phyloP scores from a whole-genome alignment of 2,797 vertebrate species.

The Hybognathus amarus region DNA sequence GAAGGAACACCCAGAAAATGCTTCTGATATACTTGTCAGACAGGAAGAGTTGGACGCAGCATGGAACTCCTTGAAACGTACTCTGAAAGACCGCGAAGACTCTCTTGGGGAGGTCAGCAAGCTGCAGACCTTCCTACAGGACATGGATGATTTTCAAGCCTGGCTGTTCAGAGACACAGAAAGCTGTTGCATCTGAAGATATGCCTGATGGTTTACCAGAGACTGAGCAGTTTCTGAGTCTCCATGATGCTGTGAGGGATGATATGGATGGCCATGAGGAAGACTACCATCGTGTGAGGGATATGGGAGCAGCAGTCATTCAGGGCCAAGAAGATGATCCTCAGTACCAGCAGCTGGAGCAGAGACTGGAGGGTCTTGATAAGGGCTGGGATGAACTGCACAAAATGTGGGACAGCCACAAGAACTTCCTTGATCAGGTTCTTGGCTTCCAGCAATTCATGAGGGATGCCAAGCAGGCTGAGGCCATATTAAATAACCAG shows the following conservation, averaged over 20 bases:
- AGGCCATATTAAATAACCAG: conserved; percentile 93
- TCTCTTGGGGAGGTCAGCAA: conserved; percentile 93
- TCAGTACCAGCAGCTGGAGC: conserved; percentile 88
- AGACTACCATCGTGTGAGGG: conserved; percentile 78
- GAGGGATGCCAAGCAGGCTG: conserved; percentile 89
- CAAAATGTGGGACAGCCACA: conserved; percentile 90
- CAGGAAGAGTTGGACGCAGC: conserved; percentile 72
- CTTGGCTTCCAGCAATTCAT: conserved; percentile 92
- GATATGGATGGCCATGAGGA: conserved; percentile 83
- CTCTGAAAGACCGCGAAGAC: conserved; percentile 84
- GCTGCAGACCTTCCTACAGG: conserved; percentile 92
- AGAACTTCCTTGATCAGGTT: conserved; percentile 85
- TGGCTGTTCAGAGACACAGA: conserved; percentile 93
- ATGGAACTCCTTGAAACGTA: conserved; percentile 85
- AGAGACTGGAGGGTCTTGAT: conserved; percentile 86
- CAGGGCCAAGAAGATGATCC: conserved; percentile 85
- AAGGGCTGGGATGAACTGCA: conserved; percentile 87
- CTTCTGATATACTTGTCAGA: conserved; percentile 76
- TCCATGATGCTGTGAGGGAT: conserved; percentile 79
- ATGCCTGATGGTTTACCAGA: conserved; percentile 83
- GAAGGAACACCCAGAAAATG: conserved; percentile 83
- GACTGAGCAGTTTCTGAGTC: conserved; percentile 85
- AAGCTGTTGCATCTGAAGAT: conserved; percentile 89
- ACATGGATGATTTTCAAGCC: conserved; percentile 93
- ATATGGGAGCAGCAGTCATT: conserved; percentile 81